Evolutionary conservation across 2,888 invertebrate genomes (phyloP).

Genomic region (Pheosia tremula): DNA sequence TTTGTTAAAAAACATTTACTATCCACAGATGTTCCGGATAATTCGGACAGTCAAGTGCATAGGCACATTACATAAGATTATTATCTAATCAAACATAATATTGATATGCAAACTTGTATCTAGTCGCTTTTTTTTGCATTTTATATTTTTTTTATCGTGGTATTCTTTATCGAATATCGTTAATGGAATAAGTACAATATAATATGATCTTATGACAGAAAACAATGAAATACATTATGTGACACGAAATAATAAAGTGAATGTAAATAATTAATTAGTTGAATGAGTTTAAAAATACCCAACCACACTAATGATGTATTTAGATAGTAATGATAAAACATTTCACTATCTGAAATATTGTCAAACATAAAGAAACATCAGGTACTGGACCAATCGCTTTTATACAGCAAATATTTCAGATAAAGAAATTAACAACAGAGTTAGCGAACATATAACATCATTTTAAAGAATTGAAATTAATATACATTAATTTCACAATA

Average conservation of each 20-base stretch:
- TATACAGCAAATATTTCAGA: slow-evolving; percentile 51
- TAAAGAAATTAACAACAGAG: slow-evolving; percentile 50
- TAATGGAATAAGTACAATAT: slow-evolving; percentile 83
- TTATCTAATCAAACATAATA: slow-evolving; percentile 78
- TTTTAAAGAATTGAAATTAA: slow-evolving; percentile 64
- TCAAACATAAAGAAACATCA: slow-evolving; percentile 23
- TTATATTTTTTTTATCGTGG: slow-evolving; percentile 67
- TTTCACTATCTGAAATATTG: slow-evolving; percentile 49
- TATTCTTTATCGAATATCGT: slow-evolving; percentile 80
- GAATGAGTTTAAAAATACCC: slow-evolving; percentile 72
- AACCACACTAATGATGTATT: slow-evolving; percentile 67
- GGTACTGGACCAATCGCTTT: slow-evolving; percentile 30
- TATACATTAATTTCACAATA: slow-evolving; percentile 74
- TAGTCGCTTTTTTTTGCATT: slow-evolving; percentile 64
- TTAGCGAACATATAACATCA: slow-evolving; percentile 57
- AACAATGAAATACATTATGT: slow-evolving; percentile 65
- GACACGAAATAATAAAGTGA: slow-evolving; percentile 60
- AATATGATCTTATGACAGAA: slow-evolving; percentile 76
- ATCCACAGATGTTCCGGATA: slow-evolving; percentile 66
- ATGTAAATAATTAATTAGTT: slow-evolving; percentile 63
- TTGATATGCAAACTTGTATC: slow-evolving; percentile 74
- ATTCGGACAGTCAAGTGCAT: slow-evolving; percentile 65
- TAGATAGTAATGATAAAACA: slow-evolving; percentile 47
- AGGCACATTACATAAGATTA: slow-evolving; percentile 80
- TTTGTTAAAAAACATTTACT: slow-evolving; percentile 52